phyloP scores from a whole-genome alignment of 2,888 invertebrate genomes.

The Lingula anatina region DNA sequence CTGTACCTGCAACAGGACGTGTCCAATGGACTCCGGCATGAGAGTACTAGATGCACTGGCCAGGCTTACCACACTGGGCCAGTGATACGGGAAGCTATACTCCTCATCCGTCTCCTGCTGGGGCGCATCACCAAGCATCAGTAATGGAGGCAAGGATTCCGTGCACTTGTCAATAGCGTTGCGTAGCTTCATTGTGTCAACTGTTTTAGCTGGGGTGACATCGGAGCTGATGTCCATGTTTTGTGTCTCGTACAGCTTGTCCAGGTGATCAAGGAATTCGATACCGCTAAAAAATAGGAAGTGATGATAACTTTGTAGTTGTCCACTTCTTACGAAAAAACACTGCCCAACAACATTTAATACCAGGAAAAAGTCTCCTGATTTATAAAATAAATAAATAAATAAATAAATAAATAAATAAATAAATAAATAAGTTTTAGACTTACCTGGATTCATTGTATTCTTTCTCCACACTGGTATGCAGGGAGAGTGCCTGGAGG shows the following conservation, averaged over 20 bases:
- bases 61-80: slow-evolving; percentile 40
- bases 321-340: no score
- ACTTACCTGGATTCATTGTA: slow-evolving; percentile 37
- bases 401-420: no score
- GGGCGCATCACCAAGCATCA: slow-evolving; percentile 35
- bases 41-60: slow-evolving; percentile 30
- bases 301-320: neutral
- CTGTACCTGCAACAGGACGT: slow-evolving; percentile 41
- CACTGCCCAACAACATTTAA: no score
- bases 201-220: slow-evolving; percentile 14
- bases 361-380: no score
- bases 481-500: slow-evolving; percentile 29
- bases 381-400: no score
- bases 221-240: slow-evolving; percentile 38
- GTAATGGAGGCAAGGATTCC: slow-evolving; percentile 41
- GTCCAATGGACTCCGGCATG: slow-evolving; percentile 46
- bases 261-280: slow-evolving; percentile 31
- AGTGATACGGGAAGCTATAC: slow-evolving; percentile 45
- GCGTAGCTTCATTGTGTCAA: slow-evolving; percentile 24
- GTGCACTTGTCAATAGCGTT: slow-evolving; percentile 41
- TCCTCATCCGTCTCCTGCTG: slow-evolving; percentile 15
- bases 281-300: slow-evolving; percentile 21
- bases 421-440: no score
- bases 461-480: slow-evolving; percentile 31
- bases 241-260: slow-evolving; percentile 42